A percentile compares a stretch with the other conserved stretches of the same genome.
Conservation (phyloP, 2,797 vertebrate genomes). For the Otus scops region DNA sequence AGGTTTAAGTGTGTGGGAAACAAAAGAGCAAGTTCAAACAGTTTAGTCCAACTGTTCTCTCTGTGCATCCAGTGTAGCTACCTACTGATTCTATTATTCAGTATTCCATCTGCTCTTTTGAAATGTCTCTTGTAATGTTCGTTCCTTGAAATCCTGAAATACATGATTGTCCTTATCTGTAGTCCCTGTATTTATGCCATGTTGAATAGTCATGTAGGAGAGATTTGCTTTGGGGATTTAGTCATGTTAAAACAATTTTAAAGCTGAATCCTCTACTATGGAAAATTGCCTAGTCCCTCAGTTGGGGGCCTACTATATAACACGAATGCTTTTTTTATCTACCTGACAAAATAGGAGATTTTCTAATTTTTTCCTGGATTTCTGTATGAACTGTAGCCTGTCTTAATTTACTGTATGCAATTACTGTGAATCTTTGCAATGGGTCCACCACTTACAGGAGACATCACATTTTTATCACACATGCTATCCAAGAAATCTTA, state of each 20-base stretch:
- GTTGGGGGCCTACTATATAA: not conserved
- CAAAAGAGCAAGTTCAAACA: slow-evolving; percentile 16
- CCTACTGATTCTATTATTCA: slow-evolving; percentile 19
- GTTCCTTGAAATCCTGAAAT: slow-evolving; percentile 6
- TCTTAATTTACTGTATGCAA: not conserved
- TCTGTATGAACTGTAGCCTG: not conserved
- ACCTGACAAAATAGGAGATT: not conserved
- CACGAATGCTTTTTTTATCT: not conserved
- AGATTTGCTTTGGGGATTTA: not conserved
- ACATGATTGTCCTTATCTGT: not conserved
- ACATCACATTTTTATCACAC: not conserved
- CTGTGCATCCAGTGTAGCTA: not conserved
- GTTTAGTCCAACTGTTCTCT: not conserved
- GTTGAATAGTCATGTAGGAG: not conserved
- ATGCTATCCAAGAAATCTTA: not conserved
- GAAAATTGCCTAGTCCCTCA: not conserved
- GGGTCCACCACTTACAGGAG: not conserved
- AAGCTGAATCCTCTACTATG: not conserved
- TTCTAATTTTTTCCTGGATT: not conserved
- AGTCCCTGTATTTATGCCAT: not conserved
- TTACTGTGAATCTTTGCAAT: not conserved
- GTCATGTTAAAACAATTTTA: not conserved
- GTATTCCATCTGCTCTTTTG: slow-evolving; percentile 38
- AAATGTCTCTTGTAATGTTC: slow-evolving; percentile 10
- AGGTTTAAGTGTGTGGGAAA: slow-evolving; percentile 31